phyloP scores from a whole-genome alignment of 2,888 invertebrate species.

The Osmoderma eremita region DNA sequence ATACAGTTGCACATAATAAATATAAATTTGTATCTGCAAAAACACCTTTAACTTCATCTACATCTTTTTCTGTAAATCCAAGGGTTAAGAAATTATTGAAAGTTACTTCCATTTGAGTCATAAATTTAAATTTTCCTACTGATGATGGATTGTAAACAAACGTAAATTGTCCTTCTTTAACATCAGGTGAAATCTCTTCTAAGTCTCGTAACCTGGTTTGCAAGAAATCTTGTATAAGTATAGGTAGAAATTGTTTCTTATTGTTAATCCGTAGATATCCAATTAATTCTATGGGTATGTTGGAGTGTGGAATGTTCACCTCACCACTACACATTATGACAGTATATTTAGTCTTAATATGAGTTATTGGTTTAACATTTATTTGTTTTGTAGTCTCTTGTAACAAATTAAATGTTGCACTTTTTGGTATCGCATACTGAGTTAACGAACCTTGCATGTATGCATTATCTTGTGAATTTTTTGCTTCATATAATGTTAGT shows the following conservation, averaged over 20 bases:
- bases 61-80: slow-evolving; percentile 92
- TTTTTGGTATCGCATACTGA: slow-evolving; percentile 78
- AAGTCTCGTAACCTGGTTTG: slow-evolving; percentile 83
- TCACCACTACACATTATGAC: slow-evolving; percentile 82
- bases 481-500: slow-evolving; percentile 68
- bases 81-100: slow-evolving; percentile 76
- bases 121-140: slow-evolving; percentile 80
- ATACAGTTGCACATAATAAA: slow-evolving; percentile 87
- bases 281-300: slow-evolving; percentile 57
- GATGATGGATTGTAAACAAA: slow-evolving; percentile 80
- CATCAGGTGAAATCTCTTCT: slow-evolving; percentile 71
- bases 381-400: slow-evolving; percentile 63
- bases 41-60: slow-evolving; percentile 96
- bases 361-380: slow-evolving; percentile 72
- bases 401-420: slow-evolving; percentile 78
- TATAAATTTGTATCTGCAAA: slow-evolving; percentile 96
- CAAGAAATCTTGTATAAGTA: slow-evolving; percentile 84
- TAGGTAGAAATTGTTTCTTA: slow-evolving; percentile 78
- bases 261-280: slow-evolving; percentile 68
- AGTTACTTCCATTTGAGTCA: slow-evolving; percentile 80
- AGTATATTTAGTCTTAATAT: slow-evolving; percentile 77
- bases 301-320: slow-evolving; percentile 56
- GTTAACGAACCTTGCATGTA: slow-evolving; percentile 75
- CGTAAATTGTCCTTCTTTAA: slow-evolving; percentile 72
- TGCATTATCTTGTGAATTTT: slow-evolving; percentile 70